Evolutionary conservation across 2,113 vertebrate genomes (phyloP).

Genomic region (Siphamia tubifer): DNA sequence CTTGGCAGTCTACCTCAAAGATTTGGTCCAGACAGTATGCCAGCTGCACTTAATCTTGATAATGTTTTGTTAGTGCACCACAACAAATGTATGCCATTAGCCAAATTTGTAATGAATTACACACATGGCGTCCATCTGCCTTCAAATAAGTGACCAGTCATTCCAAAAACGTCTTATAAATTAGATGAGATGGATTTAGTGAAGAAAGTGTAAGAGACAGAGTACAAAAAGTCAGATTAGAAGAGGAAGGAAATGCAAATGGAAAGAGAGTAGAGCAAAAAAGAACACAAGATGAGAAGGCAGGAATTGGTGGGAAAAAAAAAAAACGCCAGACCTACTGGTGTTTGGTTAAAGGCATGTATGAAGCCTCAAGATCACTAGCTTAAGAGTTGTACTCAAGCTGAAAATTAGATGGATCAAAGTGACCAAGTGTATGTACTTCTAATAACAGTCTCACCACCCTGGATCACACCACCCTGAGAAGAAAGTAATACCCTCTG

Average conservation of each 20-base stretch:
- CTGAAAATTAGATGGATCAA: conserved; percentile 57
- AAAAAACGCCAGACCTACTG: neutral
- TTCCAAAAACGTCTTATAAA: neutral
- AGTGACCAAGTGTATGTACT: conserved; percentile 40
- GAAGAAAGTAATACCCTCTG: neutral
- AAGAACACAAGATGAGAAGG: neutral
- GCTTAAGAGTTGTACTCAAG: conserved; percentile 38
- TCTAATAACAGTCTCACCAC: neutral
- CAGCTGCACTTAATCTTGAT: conserved; percentile 33
- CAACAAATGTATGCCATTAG: neutral
- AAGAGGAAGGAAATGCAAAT: too few relatives aligned
- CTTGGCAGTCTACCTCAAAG: conserved; percentile 4
- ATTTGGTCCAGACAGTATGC: conserved; percentile 1
- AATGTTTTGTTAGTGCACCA: conserved; percentile 31
- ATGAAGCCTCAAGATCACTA: neutral
- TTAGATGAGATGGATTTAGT: neutral
- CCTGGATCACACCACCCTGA: neutral
- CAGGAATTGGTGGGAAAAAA: neutral
- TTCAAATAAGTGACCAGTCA: neutral
- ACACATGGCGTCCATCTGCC: conserved; percentile 17
- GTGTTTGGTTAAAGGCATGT: neutral
- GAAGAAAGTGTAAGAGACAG: neutral
- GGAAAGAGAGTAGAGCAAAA: neutral
- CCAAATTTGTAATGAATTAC: neutral
- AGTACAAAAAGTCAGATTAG: neutral